A percentile compares a stretch with the other conserved stretches of the same genome.
phyloP scores from a whole-genome alignment of 1,140 invertebrate species.

The Drosophila bifasciata region DNA sequence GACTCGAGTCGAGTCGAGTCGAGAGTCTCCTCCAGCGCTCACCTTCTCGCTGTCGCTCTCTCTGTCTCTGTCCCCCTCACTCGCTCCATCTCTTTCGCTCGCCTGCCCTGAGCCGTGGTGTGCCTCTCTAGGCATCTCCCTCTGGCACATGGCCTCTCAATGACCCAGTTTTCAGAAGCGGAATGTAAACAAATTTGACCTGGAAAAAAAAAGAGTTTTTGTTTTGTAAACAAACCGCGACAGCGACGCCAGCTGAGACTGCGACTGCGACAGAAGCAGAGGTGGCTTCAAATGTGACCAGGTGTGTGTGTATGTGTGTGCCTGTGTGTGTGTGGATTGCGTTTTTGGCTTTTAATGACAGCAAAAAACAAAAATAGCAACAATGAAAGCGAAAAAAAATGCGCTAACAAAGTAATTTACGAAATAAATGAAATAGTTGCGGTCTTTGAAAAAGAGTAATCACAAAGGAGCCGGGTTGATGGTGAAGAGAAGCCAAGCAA shows the following conservation, averaged over 20 bases:
- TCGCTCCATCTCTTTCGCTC: slow-evolving; percentile 18
- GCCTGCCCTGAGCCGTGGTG: slow-evolving; percentile 26
- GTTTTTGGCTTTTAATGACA: slow-evolving; percentile 61
- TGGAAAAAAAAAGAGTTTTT: slow-evolving; percentile 71
- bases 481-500: neutral
- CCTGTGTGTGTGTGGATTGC: slow-evolving; percentile 55
- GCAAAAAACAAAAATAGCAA: slow-evolving; percentile 15
- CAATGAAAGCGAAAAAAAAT: slow-evolving; percentile 42
- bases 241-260: slow-evolving; percentile 27
- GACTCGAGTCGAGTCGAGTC: slow-evolving; percentile 8
- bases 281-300: slow-evolving; percentile 48
- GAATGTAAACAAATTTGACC: slow-evolving; percentile 83
- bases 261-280: slow-evolving; percentile 36
- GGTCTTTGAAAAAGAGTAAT: slow-evolving; percentile 18
- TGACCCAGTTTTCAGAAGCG: slow-evolving; percentile 78
- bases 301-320: slow-evolving; percentile 15
- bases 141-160: slow-evolving; percentile 65
- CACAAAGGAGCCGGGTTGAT: too few species aligned
- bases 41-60: neutral
- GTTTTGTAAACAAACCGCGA: slow-evolving; percentile 77
- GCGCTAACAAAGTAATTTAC: slow-evolving; percentile 65
- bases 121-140: slow-evolving; percentile 28
- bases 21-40: slow-evolving; percentile 7
- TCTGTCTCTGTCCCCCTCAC: slow-evolving; percentile 15
- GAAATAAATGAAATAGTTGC: slow-evolving; percentile 59